Percentiles rank a stretch among this genome's conserved stretches.
phyloP scores from a whole-genome alignment of 1,140 invertebrate genomes.

The Drosophila subobscura region DNA sequence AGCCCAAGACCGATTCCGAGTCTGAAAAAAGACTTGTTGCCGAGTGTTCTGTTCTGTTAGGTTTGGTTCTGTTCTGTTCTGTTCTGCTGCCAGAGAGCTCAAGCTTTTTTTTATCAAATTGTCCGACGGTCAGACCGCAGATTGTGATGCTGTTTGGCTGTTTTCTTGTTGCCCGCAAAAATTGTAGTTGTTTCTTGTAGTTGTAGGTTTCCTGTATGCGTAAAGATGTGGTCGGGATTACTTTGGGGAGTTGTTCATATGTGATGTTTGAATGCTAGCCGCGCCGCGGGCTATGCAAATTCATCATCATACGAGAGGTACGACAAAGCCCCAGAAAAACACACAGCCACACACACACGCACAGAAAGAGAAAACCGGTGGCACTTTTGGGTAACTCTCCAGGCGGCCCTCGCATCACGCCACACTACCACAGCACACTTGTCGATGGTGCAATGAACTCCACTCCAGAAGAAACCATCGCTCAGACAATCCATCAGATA shows the following conservation, averaged over 20 bases:
- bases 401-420: conserved; percentile 7
- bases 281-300: conserved; percentile 66
- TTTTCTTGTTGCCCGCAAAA: conserved; percentile 36
- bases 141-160: conserved; percentile 56
- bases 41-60: neutral
- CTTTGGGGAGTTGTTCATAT: conserved; percentile 21
- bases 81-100: neutral
- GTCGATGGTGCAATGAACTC: conserved; percentile 64
- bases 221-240: conserved; percentile 37
- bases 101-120: conserved; percentile 66
- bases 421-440: neutral
- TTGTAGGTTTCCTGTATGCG: conserved; percentile 34
- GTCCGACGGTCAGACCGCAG: conserved; percentile 52
- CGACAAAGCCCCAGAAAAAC: conserved; percentile 67
- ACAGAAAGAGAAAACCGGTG: conserved; percentile 56
- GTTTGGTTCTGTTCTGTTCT: too few species aligned
- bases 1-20: neutral
- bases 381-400: conserved; percentile 41
- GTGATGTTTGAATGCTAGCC: conserved; percentile 10
- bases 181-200: conserved; percentile 37
- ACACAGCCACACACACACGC: conserved; percentile 5
- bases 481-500: conserved; percentile 39
- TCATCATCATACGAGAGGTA: conserved; percentile 46
- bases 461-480: conserved; percentile 43
- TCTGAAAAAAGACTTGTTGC: conserved; percentile 50